Conservation (phyloP, 2,797 vertebrate species). For the Cryptoprocta ferox region DNA sequence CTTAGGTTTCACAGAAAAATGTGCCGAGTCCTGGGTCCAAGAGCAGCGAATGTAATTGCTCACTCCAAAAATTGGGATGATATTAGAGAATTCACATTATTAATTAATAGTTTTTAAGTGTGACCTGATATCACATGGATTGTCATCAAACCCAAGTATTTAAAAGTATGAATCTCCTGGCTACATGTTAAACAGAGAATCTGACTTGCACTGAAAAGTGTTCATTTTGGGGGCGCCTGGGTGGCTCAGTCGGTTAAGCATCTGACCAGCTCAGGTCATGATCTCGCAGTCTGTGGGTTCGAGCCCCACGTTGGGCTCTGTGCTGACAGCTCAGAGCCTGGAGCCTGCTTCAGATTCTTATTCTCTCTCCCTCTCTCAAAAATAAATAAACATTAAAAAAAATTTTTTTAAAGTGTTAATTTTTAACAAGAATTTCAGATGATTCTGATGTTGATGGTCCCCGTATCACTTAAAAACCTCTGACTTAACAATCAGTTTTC, state of each 20-base stretch:
- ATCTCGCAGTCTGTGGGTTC: too few relatives aligned
- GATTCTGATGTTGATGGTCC: background rate
- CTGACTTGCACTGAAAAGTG: background rate
- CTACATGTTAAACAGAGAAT: background rate
- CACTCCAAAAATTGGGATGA: background rate
- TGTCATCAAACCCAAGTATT: background rate
- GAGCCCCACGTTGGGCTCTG: too few relatives aligned
- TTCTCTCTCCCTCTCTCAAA: too few relatives aligned
- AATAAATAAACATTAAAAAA: too few relatives aligned
- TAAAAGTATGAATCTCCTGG: background rate
- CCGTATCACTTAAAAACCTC: background rate
- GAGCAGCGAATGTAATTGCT: background rate
- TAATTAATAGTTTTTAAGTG: background rate
- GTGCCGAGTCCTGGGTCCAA: background rate
- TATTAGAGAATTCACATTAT: background rate
- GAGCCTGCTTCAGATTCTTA: too few relatives aligned
- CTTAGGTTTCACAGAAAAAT: background rate
- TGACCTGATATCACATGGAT: background rate
- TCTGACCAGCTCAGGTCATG: too few relatives aligned
- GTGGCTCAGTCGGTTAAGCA: too few relatives aligned
- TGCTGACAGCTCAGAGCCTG: too few relatives aligned
- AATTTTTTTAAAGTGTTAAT: background rate
- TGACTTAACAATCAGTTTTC: background rate
- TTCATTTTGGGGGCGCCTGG: background rate
- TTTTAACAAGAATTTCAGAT: background rate